Evolutionary conservation across 2,797 vertebrate genomes (phyloP), one percentile per base, ranked within the genome.

Genomic region (Gambelia wislizenii): DNA sequence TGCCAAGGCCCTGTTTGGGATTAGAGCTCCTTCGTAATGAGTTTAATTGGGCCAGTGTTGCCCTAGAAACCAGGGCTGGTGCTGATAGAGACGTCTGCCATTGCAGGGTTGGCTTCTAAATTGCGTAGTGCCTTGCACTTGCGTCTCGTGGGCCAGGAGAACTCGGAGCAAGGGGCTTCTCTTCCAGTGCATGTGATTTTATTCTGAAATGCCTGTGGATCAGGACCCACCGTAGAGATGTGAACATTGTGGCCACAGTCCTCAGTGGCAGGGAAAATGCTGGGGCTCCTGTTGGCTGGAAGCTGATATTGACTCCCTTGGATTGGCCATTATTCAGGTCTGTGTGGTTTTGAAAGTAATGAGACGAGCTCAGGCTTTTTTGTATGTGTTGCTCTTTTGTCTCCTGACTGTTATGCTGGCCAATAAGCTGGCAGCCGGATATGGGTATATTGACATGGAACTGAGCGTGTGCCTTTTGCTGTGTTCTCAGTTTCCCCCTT

Each of bases 11-110:
- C 76, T 87, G 88, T 87, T 64, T 77, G 91, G 92, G 94, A 96
- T 95, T 96, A 95, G 49, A 81, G 91, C 80, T 94, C 78, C 87
- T 93, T 82, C 33, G 0, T 96, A 95, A 96, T 95, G 87, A 96
- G 93, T 94, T 96, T 95, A 96, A 95, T 36, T 95, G 92, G 93
- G 93, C 89, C 94, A 92, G 87, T 0, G 89, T 93, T 95, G 91
- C 92, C 94, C 92, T 94, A 93, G 94, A 91, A 95, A 93, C 93
- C 83, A 74, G 90, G 75, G 67, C 90, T 16, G 42, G 27, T 54
- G 49, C 75, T 9, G 36, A 84, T 4, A 9, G 5, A 20, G 39
- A 74, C 6, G 47, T 8, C 13, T 36, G 33, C 25, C 2, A 18
- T 4, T 52, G 1, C 25, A 9, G 20, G 49, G 39, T n/a, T 67